A percentile compares a stretch with the other conserved stretches of the same genome.
phyloP scores from a whole-genome alignment of 1,140 invertebrate species.

The Adoxophyes honmai region DNA sequence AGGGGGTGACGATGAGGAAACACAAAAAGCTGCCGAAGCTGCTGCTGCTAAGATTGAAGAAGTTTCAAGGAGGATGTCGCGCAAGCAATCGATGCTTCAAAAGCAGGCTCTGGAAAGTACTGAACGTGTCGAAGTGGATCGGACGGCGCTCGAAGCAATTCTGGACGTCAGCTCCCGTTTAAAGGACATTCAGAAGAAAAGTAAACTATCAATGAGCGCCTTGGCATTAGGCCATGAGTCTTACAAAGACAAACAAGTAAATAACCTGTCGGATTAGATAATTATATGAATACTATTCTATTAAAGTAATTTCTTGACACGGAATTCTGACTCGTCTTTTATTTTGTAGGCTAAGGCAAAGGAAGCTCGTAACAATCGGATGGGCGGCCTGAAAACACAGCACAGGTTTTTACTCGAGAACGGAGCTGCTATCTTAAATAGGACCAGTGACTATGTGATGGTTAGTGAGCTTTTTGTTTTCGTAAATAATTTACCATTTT shows the following conservation, averaged over 20 bases:
- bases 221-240: constrained; percentile 57
- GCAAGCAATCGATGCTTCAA: constrained; percentile 12
- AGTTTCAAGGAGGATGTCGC: constrained; percentile 29
- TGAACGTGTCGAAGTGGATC: constrained; percentile 43
- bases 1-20: constrained; percentile 11
- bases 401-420: constrained; percentile 82
- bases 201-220: constrained; percentile 61
- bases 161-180: constrained; percentile 58
- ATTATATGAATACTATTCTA: constrained; percentile 19
- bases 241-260: constrained; percentile 73
- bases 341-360: constrained; percentile 74
- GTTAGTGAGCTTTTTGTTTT: constrained; percentile 42
- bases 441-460: constrained; percentile 77
- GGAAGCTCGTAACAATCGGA: constrained; percentile 71
- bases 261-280: constrained; percentile 32
- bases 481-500: too few species aligned
- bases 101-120: not conserved
- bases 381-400: constrained; percentile 73
- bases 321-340: constrained; percentile 18
- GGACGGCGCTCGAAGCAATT: constrained; percentile 63
- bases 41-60: constrained; percentile 41
- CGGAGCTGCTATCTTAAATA: constrained; percentile 78
- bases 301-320: constrained; percentile 24
- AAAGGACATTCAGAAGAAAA: constrained; percentile 60
- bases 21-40: constrained; percentile 30